Evolutionary conservation across 1,140 invertebrate species (phyloP), one percentile per base, ranked within the genome.

Genomic region (Eupeodes corollae): DNA sequence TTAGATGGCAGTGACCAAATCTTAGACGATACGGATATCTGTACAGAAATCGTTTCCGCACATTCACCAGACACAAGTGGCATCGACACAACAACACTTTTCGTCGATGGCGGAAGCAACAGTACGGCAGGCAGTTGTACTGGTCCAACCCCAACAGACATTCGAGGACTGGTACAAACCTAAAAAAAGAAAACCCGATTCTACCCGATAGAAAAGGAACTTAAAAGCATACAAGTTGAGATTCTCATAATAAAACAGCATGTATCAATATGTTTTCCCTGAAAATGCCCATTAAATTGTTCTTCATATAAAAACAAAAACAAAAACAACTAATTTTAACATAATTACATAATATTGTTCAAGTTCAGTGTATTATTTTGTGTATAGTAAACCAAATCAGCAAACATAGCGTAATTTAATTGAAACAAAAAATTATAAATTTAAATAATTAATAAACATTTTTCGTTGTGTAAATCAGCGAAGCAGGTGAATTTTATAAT

Each of bases 141-240:
- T 34, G 47, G 53, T 15, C 34, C 49, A n/a, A 42, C 45, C 34
- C 21, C 51, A 33, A 50, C 56, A n/a, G 64, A 67, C 42, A 59
- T 63, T 48, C 59, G 64, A 26, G 61, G 61, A 48, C 42, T 68
- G 41, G 57, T 68, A 40, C 65, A 66, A 50, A 63, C 59, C 43
- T 68, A 55, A 52, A 43, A 3, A n/a, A 32, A 43, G 12, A 15
- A 42, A 13, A 19, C 3, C 12, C 5, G 6, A 42, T 42, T n/a
- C 12, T 13, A 42, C 3, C 21, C 11, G 40, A 42, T 19, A 42
- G 2, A 16, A 42, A 16, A 42, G 16, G 16, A 42, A 13, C 2
- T 6, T 19, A 5, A 42, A 21, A 5, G 8, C 14, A n/a, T 42
- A 5, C 13, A 15, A 42, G 6, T 13, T 12, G 21, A 15, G 3